Conservation (phyloP, 2,797 vertebrate genomes). For the Rhodeus uyekii region DNA sequence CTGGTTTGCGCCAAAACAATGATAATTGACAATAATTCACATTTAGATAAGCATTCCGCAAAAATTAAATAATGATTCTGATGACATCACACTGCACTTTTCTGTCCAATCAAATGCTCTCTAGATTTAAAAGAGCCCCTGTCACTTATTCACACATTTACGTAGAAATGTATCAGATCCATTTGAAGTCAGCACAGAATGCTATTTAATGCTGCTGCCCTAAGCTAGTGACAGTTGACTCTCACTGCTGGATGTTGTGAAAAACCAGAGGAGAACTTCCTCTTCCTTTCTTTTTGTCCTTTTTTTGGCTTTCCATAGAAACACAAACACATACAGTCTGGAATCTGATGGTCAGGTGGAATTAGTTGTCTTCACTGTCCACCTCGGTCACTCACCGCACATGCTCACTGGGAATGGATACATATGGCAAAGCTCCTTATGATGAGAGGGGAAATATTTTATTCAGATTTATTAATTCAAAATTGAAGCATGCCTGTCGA, state of each 20-base stretch:
- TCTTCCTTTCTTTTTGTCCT: background rate
- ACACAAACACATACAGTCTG: constrained; percentile 40
- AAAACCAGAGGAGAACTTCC: background rate
- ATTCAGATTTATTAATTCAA: constrained; percentile 99
- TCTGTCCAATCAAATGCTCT: too few relatives aligned
- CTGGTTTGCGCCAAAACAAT: too few relatives aligned
- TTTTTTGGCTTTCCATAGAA: background rate
- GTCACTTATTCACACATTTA: too few relatives aligned
- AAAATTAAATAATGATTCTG: too few relatives aligned
- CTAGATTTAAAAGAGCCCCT: too few relatives aligned
- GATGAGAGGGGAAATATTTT: constrained; percentile 97
- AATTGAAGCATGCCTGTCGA: constrained; percentile 98
- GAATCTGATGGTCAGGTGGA: constrained; percentile 87
- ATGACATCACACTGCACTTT: too few relatives aligned
- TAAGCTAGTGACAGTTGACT: background rate
- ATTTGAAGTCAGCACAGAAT: too few relatives aligned
- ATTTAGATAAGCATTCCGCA: too few relatives aligned
- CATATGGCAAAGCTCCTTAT: constrained; percentile 84
- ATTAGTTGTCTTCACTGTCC: constrained; percentile 84
- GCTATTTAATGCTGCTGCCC: background rate
- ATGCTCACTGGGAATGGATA: background rate
- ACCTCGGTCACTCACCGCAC: constrained; percentile 71
- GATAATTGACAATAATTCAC: too few relatives aligned
- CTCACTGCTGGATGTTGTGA: background rate
- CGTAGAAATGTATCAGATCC: too few relatives aligned